phyloP scores from a whole-genome alignment of 2,113 vertebrate genomes.

The Rhodinocichla rosea region DNA sequence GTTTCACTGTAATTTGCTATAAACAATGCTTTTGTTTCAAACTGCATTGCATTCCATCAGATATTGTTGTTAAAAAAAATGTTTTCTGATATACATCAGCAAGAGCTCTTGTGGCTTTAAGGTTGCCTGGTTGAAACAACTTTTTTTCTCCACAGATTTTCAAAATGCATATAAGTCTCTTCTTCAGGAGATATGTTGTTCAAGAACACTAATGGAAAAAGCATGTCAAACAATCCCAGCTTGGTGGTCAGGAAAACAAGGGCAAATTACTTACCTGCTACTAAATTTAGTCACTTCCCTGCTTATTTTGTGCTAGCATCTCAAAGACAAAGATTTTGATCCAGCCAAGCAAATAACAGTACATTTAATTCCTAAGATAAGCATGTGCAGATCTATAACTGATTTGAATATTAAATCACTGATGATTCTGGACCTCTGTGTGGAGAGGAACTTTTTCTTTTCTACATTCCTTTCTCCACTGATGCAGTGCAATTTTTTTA shows the following conservation, averaged over 20 bases:
- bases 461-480: neutral
- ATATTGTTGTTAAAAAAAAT: neutral
- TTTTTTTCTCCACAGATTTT: neutral
- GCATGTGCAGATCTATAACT: neutral
- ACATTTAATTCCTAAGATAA: neutral
- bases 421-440: neutral
- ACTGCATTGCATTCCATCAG: neutral
- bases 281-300: neutral
- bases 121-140: neutral
- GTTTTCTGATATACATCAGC: neutral
- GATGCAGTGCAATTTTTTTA: neutral
- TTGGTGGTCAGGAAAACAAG: neutral
- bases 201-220: neutral
- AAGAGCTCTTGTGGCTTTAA: neutral
- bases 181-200: neutral
- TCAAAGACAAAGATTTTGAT: neutral
- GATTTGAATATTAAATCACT: neutral
- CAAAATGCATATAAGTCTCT: neutral
- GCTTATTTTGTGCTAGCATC: neutral
- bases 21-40: neutral
- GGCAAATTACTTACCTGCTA: neutral
- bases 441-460: neutral
- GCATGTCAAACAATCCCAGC: neutral
- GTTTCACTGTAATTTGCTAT: neutral
- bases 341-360: neutral